Percentiles rank a stretch among this genome's conserved stretches.
Evolutionary conservation across 2,113 vertebrate genomes (phyloP).

Genomic region (Daboia siamensis): DNA sequence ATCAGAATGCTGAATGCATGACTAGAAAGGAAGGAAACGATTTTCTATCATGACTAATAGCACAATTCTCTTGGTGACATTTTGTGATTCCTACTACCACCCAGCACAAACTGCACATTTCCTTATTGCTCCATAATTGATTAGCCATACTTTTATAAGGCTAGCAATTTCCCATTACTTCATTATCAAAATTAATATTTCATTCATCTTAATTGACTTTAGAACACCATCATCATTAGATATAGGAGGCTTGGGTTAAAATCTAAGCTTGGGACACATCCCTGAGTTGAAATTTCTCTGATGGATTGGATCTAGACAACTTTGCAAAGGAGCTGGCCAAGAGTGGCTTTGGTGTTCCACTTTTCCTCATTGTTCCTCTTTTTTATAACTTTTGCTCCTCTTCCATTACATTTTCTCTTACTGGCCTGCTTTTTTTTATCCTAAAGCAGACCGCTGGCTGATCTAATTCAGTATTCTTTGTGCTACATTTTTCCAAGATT

Average conservation of each 20-base stretch:
- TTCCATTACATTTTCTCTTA: background rate
- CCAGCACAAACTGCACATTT: background rate
- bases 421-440: background rate
- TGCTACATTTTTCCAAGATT: background rate
- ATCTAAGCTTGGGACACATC: background rate
- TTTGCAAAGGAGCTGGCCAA: background rate
- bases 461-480: background rate
- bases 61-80: slow-evolving; percentile 11
- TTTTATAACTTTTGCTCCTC: background rate
- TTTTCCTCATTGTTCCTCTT: background rate
- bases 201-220: slow-evolving; percentile 6
- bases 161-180: slow-evolving; percentile 27
- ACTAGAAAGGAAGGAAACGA: background rate
- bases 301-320: background rate
- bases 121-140: slow-evolving; percentile 32
- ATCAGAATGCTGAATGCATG: background rate
- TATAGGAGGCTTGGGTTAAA: background rate
- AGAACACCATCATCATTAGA: background rate
- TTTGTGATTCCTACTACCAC: background rate
- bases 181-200: slow-evolving; percentile 29
- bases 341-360: background rate
- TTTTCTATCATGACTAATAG: background rate
- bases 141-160: slow-evolving; percentile 19
- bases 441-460: background rate
- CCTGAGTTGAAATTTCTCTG: background rate